phyloP scores from a whole-genome alignment of 2,113 vertebrate species.

The Alaudala cheleensis region DNA sequence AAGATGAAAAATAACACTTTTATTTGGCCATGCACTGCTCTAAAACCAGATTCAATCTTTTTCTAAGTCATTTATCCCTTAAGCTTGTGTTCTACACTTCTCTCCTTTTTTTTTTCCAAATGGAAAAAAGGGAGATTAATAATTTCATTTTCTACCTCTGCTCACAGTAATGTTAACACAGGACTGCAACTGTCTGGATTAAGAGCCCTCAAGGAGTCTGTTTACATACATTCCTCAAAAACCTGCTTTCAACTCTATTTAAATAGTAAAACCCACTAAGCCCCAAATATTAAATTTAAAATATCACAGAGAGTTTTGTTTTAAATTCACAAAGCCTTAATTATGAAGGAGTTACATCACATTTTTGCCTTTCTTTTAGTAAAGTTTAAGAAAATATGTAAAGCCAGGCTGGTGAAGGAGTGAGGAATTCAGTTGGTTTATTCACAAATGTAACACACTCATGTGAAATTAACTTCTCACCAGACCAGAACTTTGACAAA shows the following conservation, averaged over 20 bases:
- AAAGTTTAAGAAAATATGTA: neutral
- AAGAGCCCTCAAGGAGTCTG: neutral
- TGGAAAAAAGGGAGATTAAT: neutral
- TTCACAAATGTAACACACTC: neutral
- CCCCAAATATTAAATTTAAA: constrained; percentile 17
- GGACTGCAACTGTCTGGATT: neutral
- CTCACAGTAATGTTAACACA: neutral
- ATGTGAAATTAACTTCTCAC: neutral
- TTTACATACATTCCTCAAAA: neutral
- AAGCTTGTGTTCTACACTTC: neutral
- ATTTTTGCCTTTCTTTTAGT: neutral
- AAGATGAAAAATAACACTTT: neutral
- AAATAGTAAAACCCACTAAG: constrained; percentile 1
- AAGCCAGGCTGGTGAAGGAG: neutral
- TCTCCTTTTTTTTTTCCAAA: neutral
- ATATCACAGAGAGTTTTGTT: neutral
- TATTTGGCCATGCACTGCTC: neutral
- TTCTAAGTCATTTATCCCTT: neutral
- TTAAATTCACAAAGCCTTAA: neutral
- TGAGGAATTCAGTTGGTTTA: neutral
- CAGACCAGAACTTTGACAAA: constrained; percentile 22
- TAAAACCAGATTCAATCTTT: neutral
- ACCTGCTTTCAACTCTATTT: neutral
- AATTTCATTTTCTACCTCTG: neutral
- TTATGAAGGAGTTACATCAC: neutral